Percentiles rank a stretch among this genome's conserved stretches.
Evolutionary conservation across 2,113 vertebrate genomes (phyloP).

Genomic region (Otus sunia): DNA sequence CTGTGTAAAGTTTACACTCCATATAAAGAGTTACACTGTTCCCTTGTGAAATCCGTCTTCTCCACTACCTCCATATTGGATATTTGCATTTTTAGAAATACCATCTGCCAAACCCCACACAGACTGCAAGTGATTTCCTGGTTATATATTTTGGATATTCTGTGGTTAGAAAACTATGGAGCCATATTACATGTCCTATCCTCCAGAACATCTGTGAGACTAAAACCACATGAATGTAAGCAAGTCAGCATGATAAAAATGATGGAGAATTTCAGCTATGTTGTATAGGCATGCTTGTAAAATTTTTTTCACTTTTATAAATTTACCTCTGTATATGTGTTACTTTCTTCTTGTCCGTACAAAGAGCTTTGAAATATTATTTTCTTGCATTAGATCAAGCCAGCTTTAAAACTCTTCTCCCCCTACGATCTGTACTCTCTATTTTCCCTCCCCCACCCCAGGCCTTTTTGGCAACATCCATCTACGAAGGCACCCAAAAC

Average conservation of each 20-base stretch:
- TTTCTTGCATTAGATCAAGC: not conserved
- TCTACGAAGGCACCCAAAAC: not conserved
- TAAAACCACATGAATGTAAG: conserved; percentile 46
- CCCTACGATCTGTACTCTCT: not conserved
- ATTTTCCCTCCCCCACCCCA: not conserved
- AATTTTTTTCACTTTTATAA: not conserved
- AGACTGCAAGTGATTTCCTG: conserved; percentile 69
- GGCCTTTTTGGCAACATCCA: not conserved
- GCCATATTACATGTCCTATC: conserved; percentile 61
- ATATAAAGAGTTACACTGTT: conserved; percentile 70
- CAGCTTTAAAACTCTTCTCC: not conserved
- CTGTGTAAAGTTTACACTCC: conserved; percentile 69
- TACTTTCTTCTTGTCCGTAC: not conserved
- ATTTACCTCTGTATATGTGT: not conserved
- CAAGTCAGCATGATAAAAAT: conserved; percentile 26
- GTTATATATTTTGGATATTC: conserved; percentile 70
- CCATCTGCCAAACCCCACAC: conserved; percentile 67
- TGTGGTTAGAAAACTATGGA: conserved; percentile 70
- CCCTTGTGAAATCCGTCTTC: conserved; percentile 61
- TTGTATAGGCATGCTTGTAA: not conserved
- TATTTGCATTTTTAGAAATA: conserved; percentile 71
- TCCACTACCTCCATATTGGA: conserved; percentile 65
- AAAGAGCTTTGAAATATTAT: not conserved
- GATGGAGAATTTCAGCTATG: conserved; percentile 13
- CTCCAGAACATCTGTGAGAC: conserved; percentile 65